Conservation (phyloP, 2,888 invertebrate genomes). For the Shargacucullia verbasci region DNA sequence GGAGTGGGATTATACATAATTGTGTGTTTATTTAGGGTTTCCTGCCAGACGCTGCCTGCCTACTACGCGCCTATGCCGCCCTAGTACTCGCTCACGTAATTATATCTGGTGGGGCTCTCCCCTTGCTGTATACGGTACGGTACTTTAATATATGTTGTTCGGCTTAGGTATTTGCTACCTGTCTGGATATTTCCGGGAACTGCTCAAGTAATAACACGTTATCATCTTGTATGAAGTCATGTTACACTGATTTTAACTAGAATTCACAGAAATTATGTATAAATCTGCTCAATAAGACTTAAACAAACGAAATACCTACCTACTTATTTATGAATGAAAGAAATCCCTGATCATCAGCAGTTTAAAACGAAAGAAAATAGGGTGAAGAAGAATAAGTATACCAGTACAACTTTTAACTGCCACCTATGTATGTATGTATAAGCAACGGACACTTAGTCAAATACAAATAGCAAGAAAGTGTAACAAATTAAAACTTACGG, state of each 20-base stretch:
- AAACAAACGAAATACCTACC: too few relatives aligned
- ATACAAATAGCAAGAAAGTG: conserved; percentile 26
- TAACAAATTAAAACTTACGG: conserved; percentile 27
- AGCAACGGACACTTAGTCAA: conserved; percentile 7
- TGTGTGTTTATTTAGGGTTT: conserved; percentile 81
- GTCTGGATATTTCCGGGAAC: conserved; percentile 30
- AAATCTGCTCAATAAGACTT: too few relatives aligned
- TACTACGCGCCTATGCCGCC: conserved; percentile 65
- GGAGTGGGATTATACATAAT: conserved; percentile 73
- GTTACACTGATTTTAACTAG: neutral
- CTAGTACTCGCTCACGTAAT: conserved; percentile 74
- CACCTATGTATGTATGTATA: neutral
- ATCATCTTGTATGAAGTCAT: conserved; percentile 4
- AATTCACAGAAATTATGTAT: neutral
- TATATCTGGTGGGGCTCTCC: conserved; percentile 64
- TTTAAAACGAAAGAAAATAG: too few relatives aligned
- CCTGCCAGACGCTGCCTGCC: conserved; percentile 65
- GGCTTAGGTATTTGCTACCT: conserved; percentile 35
- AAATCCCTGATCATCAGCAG: too few relatives aligned
- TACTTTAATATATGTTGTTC: conserved; percentile 30
- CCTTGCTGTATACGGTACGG: conserved; percentile 41
- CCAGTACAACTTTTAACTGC: neutral
- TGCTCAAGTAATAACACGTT: conserved; percentile 19
- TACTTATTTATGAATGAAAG: too few relatives aligned
- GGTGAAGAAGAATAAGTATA: too few relatives aligned